Evolutionary conservation across 2,797 vertebrate genomes (phyloP).

Genomic region (Periparus ater): DNA sequence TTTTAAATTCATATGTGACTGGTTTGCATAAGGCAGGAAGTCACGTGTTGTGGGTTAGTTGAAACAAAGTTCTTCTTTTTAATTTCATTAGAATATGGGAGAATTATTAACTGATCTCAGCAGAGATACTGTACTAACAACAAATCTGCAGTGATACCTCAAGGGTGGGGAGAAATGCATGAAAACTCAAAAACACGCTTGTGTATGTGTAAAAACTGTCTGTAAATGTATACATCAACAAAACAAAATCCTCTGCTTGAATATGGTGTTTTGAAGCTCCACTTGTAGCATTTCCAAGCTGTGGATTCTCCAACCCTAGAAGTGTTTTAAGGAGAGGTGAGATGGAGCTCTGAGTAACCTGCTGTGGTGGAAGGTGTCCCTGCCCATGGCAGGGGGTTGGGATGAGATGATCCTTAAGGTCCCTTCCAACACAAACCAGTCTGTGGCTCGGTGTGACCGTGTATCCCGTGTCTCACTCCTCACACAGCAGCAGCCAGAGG

Average conservation of each 20-base stretch:
- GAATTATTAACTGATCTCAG: neutral
- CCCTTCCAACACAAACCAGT: neutral
- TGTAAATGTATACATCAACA: neutral
- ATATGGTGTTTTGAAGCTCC: neutral
- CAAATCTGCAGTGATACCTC: neutral
- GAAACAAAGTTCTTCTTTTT: neutral
- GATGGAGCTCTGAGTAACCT: neutral
- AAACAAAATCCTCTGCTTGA: neutral
- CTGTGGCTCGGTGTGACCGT: neutral
- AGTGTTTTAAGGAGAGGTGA: neutral
- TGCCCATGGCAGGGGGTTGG: neutral
- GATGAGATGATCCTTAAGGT: neutral
- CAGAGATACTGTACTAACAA: neutral
- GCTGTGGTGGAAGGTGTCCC: neutral
- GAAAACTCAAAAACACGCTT: rapidly evolving
- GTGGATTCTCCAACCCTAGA: neutral
- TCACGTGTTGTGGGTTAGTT: neutral
- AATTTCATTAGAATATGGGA: neutral
- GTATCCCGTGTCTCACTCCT: rapidly evolving
- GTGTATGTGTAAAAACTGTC: neutral
- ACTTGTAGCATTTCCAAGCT: neutral
- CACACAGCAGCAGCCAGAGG: neutral
- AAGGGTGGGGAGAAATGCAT: neutral
- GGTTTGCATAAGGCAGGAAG: neutral
- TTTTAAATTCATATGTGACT: neutral